These are phyloP conservation scores for Hemicrepidius hirtus DNA, from an alignment of 2,888 invertebrate species.

Conservation along the genomic window DNA sequence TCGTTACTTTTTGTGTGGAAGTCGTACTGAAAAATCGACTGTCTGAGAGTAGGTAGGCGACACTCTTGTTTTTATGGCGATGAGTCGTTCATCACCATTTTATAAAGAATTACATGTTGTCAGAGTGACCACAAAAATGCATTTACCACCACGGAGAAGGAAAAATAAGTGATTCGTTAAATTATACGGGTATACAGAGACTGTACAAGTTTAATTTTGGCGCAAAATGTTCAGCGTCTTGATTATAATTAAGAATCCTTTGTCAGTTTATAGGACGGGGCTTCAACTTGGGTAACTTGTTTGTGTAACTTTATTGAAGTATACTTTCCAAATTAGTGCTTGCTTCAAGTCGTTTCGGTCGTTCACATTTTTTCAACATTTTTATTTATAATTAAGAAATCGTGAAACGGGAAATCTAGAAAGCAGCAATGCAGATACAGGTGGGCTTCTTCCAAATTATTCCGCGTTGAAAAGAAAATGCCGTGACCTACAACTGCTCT, in stretches of 20 bases:
- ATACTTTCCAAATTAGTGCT: conserved; percentile 38
- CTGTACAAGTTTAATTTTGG: conserved; percentile 29
- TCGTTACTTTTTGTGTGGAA: conserved; percentile 36
- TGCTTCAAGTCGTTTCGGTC: conserved; percentile 26
- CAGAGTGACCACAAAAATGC: conserved; percentile 51
- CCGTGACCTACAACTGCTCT: not conserved
- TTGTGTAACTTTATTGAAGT: conserved; percentile 38
- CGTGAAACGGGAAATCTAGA: not conserved
- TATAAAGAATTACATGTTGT: conserved; percentile 36
- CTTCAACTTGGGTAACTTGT: conserved; percentile 40
- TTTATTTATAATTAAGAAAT: conserved; percentile 10
- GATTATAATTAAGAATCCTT: conserved; percentile 41
- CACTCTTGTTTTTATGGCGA: conserved; percentile 44
- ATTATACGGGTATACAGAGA: conserved; percentile 39
- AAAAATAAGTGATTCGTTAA: conserved; percentile 30
- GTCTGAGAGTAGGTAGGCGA: conserved; percentile 47
- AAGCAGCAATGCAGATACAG: not conserved
- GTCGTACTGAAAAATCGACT: conserved; percentile 47
- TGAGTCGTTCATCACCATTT: conserved; percentile 36
- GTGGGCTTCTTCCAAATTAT: not conserved
- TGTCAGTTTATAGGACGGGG: conserved; percentile 35
- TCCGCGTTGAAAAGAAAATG: not conserved
- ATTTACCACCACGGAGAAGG: conserved; percentile 36
- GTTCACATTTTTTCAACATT: not conserved
- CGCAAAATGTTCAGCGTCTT: conserved; percentile 38